Base-by-base conservation (phyloP, 2,888 invertebrate genomes). In the Nysson spinosus region DNA sequence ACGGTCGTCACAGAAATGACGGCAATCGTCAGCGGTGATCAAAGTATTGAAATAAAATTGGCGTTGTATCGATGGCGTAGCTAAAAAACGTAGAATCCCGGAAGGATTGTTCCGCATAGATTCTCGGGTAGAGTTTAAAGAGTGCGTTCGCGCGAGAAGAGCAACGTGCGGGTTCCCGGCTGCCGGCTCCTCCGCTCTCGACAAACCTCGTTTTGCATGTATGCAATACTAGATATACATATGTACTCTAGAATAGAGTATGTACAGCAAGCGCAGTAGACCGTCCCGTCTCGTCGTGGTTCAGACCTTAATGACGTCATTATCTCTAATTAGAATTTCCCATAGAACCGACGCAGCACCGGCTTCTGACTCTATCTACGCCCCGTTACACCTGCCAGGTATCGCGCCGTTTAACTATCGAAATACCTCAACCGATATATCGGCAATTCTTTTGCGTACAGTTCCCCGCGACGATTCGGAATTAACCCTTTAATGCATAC, bases 231-330 rank as follows among this genome's bases (percentile, higher is more conserved):
- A n/a, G 17, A 6, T 7, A 19, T 34, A 28, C 16, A n/a, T 26
- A 22, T 11, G 44, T 19, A 24, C 50, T n/a, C 44, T 34, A 49
- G 70, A 63, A 55, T 42, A 58, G 69, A 40, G 64, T 67, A 77
- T 66, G 67, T 74, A 76, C 81, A 73, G 77, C 65, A 77, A 78
- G 78, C 77, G 73, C 81, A 82, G 72, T 72, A 78, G 83, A 83
- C 80, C 84, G 78, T 79, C 74, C 69, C 77, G 83, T 83, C 81
- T 83, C 79, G 80, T 81, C 81, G 80, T 78, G 73, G 77, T 77
- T 77, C 78, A 81, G 83, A 83, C 83, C 78, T 77, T 81, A 83
- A 84, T 84, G 84, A 82, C 83, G 81, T 84, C 81, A 82, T 84
- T 83, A 84, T 78, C 72, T 77, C 79, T 82, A 84, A 84, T 84